Evolutionary conservation across 2,888 invertebrate genomes (phyloP).

Genomic region (Drepanosiphum platanoidis): DNA sequence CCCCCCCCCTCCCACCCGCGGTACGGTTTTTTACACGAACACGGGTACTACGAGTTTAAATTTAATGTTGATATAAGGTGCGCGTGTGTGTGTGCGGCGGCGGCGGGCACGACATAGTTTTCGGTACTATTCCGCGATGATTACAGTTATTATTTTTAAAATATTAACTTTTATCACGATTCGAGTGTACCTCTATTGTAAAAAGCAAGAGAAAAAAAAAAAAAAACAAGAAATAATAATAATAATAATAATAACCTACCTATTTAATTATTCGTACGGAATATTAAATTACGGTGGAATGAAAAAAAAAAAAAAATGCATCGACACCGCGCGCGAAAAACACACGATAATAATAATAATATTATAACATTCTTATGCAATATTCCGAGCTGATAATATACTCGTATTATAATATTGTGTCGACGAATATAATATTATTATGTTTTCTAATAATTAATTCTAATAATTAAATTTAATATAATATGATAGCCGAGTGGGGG

Average conservation of each 20-base stretch:
- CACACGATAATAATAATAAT: too few relatives aligned
- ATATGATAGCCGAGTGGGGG: too few relatives aligned
- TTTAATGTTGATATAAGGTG: background rate
- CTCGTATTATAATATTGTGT: too few relatives aligned
- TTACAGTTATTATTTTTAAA: conserved; percentile 33
- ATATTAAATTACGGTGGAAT: conserved; percentile 31
- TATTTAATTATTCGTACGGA: conserved; percentile 27
- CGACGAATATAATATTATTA: too few relatives aligned
- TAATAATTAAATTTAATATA: too few relatives aligned
- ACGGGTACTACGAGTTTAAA: background rate
- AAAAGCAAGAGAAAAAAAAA: background rate
- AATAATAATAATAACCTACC: too few relatives aligned
- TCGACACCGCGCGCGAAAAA: conserved; percentile 17
- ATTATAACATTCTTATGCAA: background rate
- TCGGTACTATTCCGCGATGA: conserved; percentile 1
- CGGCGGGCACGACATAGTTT: background rate
- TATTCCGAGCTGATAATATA: too few relatives aligned
- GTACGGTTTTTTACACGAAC: too few relatives aligned
- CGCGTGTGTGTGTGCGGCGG: background rate
- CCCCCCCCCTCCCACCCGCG: too few relatives aligned
- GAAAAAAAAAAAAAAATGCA: background rate
- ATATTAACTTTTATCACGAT: conserved; percentile 44
- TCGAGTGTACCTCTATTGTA: background rate
- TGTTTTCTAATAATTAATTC: too few relatives aligned
- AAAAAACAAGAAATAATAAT: too few relatives aligned